Evolutionary conservation across 2,113 vertebrate genomes (phyloP), one percentile per base, ranked within the genome.

Genomic region (Dicrurus megarhynchus): DNA sequence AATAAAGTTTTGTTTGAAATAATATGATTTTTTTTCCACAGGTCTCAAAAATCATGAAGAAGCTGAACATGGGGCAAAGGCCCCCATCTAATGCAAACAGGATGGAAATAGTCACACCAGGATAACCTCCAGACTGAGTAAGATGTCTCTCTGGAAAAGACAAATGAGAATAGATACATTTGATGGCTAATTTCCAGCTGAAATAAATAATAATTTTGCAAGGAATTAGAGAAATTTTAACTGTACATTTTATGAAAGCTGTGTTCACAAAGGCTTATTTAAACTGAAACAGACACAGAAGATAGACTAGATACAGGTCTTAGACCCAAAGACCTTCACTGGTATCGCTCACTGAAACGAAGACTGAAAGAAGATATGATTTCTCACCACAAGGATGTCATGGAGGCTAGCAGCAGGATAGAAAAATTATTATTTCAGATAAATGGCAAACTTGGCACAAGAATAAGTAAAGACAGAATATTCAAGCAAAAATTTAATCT

Each of bases 201-300:
- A 91, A 93, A 89, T 32, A 89, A 91, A 87, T 28, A 93, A 89
- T 39, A 71, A 47, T 70, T 81, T 87, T 93, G 5, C 27, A 85
- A 76, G 9, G 11, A 89, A 64, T 46, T 82, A 52, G 11, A 67
- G 44, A 93, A 63, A 44, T 33, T 63, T 74, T 50, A 67, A 16
- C 18, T 57, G 18, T 22, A 20, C 2, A 11, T 33, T 91, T 84
- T 69, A 60, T 56, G 7, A 82, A 91, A 68, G 6, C 11, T 64
- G 3, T 64, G 6, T 22, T 78, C 27, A 47, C 75, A 59, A 89
- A 68, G 10, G 1, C 5, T 75, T 14, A 52, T 93, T 91, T 82
- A 37, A 71, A n/a, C 53, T 79, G 41, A 13, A 57, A 59, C 16
- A 87, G 35, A 32, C 3, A 35, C 5, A 63, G 53, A 71, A 82